phyloP scores from a whole-genome alignment of 2,888 invertebrate species.

The Cantharis rufa region DNA sequence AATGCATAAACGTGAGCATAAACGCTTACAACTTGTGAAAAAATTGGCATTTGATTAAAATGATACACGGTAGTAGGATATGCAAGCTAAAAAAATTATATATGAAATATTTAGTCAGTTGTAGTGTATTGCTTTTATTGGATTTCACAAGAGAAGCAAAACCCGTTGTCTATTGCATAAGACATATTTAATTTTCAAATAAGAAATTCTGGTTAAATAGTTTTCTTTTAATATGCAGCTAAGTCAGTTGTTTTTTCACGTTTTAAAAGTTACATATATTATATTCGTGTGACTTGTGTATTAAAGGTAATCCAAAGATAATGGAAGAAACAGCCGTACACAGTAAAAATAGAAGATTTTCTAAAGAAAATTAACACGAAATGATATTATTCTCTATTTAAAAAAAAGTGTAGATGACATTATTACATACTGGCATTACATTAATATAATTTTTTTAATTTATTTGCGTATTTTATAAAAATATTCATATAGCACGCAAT shows the following conservation, averaged over 20 bases:
- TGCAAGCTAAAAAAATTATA: not conserved
- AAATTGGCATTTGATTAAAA: not conserved
- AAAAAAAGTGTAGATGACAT: not conserved
- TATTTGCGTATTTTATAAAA: not conserved
- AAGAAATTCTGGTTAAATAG: not conserved
- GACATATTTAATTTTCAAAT: not conserved
- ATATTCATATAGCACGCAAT: not conserved
- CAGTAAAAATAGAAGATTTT: not conserved
- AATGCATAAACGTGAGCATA: no score
- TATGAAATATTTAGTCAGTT: not conserved
- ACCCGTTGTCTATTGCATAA: no score
- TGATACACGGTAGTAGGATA: not conserved
- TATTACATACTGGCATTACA: not conserved
- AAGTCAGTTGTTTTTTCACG: not conserved
- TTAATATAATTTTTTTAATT: not conserved
- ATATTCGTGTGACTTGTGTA: not conserved
- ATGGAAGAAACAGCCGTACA: not conserved
- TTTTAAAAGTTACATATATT: not conserved
- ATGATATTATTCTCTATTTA: not conserved
- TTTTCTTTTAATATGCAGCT: not conserved
- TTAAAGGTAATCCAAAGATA: not conserved
- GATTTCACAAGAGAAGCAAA: no score
- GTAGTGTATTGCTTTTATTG: no score
- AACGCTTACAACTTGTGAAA: not conserved
- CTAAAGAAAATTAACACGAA: not conserved